phyloP scores from a whole-genome alignment of 1,140 invertebrate genomes.

The Drosophila sp. region DNA sequence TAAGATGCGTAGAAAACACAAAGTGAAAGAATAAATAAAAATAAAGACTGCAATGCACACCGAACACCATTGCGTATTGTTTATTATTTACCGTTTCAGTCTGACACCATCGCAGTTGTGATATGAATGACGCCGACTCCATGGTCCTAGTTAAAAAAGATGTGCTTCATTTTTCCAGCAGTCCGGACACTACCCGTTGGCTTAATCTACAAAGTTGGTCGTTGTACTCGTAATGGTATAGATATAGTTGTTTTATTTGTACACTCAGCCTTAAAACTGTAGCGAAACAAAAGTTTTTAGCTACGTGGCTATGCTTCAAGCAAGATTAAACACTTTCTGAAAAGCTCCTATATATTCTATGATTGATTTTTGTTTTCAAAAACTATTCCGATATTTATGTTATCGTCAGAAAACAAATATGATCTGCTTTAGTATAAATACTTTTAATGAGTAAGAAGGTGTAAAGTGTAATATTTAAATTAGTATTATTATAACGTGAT shows the following conservation, averaged over 20 bases:
- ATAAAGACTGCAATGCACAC: slow-evolving; percentile 33
- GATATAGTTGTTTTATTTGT: not conserved
- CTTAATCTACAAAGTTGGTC: slow-evolving; percentile 58
- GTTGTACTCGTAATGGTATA: slow-evolving; percentile 25
- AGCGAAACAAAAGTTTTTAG: not conserved
- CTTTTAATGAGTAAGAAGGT: too few species aligned
- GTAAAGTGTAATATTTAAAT: too few species aligned
- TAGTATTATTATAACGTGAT: too few species aligned
- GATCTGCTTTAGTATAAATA: too few species aligned
- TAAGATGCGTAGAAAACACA: slow-evolving; percentile 23
- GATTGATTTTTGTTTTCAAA: too few species aligned
- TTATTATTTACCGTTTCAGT: slow-evolving; percentile 74
- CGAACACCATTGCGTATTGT: slow-evolving; percentile 59
- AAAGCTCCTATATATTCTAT: too few species aligned
- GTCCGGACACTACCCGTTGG: slow-evolving; percentile 36
- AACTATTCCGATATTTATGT: too few species aligned
- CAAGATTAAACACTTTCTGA: not conserved
- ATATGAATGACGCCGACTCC: slow-evolving; percentile 29
- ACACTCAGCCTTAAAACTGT: not conserved
- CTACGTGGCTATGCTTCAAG: not conserved
- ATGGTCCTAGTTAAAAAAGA: slow-evolving; percentile 16
- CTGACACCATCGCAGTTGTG: slow-evolving; percentile 51
- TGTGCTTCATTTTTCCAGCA: slow-evolving; percentile 49
- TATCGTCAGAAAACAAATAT: too few species aligned
- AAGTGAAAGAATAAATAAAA: slow-evolving; percentile 49